phyloP scores from a whole-genome alignment of 2,888 invertebrate species.

The Octonoba sinensis region DNA sequence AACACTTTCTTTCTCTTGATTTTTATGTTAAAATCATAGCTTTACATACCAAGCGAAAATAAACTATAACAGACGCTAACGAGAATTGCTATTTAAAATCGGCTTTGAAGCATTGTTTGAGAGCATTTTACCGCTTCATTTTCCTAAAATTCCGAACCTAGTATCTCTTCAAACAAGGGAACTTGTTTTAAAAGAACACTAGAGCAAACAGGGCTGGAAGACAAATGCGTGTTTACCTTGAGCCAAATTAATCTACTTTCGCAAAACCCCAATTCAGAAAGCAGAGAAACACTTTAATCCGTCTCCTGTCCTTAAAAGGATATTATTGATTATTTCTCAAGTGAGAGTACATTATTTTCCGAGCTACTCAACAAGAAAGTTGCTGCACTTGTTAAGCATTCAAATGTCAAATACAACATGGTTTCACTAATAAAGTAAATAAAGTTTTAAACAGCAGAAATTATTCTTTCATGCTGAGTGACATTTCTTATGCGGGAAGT shows the following conservation, averaged over 20 bases:
- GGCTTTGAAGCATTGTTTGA: conserved; percentile 18
- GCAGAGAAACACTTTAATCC: conserved; percentile 28
- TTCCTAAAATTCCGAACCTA: conserved; percentile 7
- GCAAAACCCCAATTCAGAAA: conserved; percentile 10
- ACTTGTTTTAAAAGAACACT: conserved; percentile 24
- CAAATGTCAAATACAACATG: conserved; percentile 27
- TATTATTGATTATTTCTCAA: conserved; percentile 32
- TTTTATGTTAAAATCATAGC: no score
- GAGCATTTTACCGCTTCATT: background rate
- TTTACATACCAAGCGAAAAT: no score
- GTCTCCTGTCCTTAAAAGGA: conserved; percentile 18
- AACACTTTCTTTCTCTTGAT: no score
- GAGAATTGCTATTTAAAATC: conserved; percentile 2
- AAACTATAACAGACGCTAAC: no score
- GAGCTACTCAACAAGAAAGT: conserved; percentile 3
- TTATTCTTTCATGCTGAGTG: background rate
- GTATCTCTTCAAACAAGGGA: conserved; percentile 19
- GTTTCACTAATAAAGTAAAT: conserved; percentile 20
- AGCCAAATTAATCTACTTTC: conserved; percentile 30
- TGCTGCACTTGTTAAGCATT: conserved; percentile 26
- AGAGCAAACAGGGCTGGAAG: conserved; percentile 18
- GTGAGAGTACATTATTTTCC: conserved; percentile 21
- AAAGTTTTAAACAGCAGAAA: conserved; percentile 9
- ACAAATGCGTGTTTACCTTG: conserved; percentile 32
- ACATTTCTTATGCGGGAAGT: no score